These are phyloP conservation scores for Cepaea nemoralis DNA, from an alignment of 1,140 invertebrate species.

Conservation along the genomic window DNA sequence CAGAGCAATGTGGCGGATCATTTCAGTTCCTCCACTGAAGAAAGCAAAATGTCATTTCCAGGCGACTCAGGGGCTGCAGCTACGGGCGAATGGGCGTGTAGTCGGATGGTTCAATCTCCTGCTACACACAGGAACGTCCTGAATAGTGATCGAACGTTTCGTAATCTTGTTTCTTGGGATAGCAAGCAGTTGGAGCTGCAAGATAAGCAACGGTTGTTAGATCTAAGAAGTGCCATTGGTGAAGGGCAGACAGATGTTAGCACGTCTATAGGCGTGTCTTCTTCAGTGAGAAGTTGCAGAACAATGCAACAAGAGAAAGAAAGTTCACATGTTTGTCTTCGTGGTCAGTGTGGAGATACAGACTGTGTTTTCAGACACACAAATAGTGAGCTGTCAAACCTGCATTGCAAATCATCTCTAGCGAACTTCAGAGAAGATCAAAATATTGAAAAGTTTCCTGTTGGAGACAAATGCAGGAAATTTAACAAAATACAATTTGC, in stretches of 20 bases:
- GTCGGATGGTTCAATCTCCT: background rate
- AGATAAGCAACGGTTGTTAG: background rate
- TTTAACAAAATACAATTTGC: background rate
- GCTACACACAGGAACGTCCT: background rate
- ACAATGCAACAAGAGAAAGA: background rate
- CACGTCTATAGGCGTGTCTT: no score
- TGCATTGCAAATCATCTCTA: background rate
- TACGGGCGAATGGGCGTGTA: background rate
- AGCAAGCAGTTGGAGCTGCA: background rate
- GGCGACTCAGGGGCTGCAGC: background rate
- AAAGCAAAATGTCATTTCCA: background rate
- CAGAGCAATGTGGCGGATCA: background rate
- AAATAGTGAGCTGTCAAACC: background rate
- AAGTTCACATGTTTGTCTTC: background rate
- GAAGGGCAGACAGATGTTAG: background rate
- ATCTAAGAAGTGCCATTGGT: background rate
- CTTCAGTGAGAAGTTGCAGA: background rate
- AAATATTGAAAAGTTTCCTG: background rate
- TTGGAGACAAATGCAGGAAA: background rate
- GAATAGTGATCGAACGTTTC: background rate
- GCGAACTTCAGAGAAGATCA: background rate
- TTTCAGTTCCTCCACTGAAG: background rate
- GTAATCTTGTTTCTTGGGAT: background rate
- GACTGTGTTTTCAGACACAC: background rate
- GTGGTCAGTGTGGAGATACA: background rate